These are phyloP conservation scores for Brachirus orientalis DNA, from an alignment of 2,113 vertebrate species.

Conservation along the genomic window DNA sequence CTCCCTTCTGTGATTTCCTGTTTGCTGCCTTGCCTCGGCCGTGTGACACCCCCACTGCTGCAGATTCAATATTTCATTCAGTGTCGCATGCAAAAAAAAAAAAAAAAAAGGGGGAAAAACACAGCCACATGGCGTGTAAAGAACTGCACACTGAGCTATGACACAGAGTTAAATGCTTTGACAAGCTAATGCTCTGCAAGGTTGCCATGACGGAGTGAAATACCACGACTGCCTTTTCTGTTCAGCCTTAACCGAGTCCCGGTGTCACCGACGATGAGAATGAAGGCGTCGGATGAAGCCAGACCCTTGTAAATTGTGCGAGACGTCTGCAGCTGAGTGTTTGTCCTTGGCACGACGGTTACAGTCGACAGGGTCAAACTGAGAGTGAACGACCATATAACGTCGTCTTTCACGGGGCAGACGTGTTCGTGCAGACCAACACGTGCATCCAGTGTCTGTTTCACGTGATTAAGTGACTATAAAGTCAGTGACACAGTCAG, in stretches of 20 bases:
- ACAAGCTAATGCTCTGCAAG: background rate
- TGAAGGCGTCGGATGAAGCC: background rate
- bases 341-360: constrained; percentile 10
- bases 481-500: too few relatives aligned
- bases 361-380: constrained; percentile 12
- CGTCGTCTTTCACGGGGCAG: background rate
- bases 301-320: constrained; percentile 14
- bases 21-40: constrained; percentile 5
- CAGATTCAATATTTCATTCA: background rate
- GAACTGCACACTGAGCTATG: background rate
- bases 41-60: background rate
- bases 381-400: constrained; percentile 12
- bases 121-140: background rate
- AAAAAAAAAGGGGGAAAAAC: background rate
- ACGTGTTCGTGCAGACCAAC: too few relatives aligned
- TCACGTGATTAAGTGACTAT: too few relatives aligned
- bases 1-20: constrained; percentile 12
- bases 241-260: too few relatives aligned
- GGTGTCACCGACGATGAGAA: too few relatives aligned
- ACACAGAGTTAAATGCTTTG: background rate
- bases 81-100: background rate
- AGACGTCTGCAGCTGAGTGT: background rate
- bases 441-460: too few relatives aligned
- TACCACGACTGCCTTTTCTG: background rate
- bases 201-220: background rate